Evolutionary conservation across 2,113 vertebrate genomes (phyloP).

Genomic region (Hippoglossus stenolepis): DNA sequence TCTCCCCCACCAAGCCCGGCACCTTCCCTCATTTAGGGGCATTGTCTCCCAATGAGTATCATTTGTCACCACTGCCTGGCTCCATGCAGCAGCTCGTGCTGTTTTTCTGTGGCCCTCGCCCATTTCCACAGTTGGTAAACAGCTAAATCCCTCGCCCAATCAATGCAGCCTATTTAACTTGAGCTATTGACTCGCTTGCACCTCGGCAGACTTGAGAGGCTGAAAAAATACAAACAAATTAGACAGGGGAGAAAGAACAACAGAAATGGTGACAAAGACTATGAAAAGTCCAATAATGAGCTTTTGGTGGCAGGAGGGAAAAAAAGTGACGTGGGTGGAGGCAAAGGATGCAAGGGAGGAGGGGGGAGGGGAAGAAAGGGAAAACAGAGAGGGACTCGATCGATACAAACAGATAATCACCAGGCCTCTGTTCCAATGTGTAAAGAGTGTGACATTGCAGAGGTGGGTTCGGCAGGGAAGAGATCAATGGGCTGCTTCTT

Average conservation of each 20-base stretch:
- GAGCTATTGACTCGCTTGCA: constrained; percentile 70
- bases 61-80: constrained; percentile 66
- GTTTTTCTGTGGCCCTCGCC: constrained; percentile 28
- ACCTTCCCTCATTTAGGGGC: constrained; percentile 50
- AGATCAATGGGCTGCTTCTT: constrained; percentile 84
- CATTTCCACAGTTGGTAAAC: constrained; percentile 76
- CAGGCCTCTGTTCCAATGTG: constrained; percentile 72
- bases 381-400: constrained; percentile 74
- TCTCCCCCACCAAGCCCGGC: constrained; percentile 32
- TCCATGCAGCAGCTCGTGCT: constrained; percentile 36
- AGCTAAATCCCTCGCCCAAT: constrained; percentile 73
- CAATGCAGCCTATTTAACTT: constrained; percentile 77
- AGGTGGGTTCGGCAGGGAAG: constrained; percentile 71
- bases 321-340: constrained; percentile 38
- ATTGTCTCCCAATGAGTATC: constrained; percentile 62
- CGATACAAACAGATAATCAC: constrained; percentile 80
- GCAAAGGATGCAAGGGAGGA: constrained; percentile 17
- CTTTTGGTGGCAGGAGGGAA: constrained; percentile 44
- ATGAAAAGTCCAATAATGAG: constrained; percentile 71
- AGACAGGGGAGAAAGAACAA: constrained; percentile 58
- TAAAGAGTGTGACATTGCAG: constrained; percentile 84
- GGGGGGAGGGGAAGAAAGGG: constrained; percentile 8
- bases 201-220: constrained; percentile 54
- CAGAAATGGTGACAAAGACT: constrained; percentile 33
- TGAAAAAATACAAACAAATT: constrained; percentile 75